Percentiles rank a stretch among this genome's conserved stretches.
These are phyloP conservation scores for Phyto melanocephala DNA, from an alignment of 2,888 invertebrate genomes.

Conservation along the genomic window DNA sequence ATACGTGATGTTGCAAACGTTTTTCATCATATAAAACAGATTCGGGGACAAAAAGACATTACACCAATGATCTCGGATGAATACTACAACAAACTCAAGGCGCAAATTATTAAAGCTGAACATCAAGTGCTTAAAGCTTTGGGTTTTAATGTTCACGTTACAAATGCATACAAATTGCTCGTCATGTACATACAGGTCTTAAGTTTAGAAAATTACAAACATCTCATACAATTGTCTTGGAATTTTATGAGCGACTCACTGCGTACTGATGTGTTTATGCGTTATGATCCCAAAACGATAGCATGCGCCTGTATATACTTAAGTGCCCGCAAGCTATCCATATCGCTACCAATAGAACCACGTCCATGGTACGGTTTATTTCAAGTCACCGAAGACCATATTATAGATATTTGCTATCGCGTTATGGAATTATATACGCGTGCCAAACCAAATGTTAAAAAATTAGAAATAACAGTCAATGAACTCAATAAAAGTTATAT, in stretches of 20 bases:
- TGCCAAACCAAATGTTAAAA: slow-evolving; percentile 86
- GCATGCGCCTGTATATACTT: slow-evolving; percentile 99
- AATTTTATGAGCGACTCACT: slow-evolving; percentile 99
- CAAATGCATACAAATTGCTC: slow-evolving; percentile 97
- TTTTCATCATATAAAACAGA: slow-evolving; percentile 98
- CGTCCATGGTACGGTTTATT: slow-evolving; percentile 93
- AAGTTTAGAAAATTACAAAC: slow-evolving; percentile 91
- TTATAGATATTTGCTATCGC: slow-evolving; percentile 89
- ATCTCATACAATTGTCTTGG: slow-evolving; percentile 97
- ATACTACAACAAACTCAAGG: slow-evolving; percentile 95
- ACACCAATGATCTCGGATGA: slow-evolving; percentile 94
- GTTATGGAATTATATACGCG: slow-evolving; percentile 92
- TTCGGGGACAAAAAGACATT: slow-evolving; percentile 92
- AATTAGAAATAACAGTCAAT: slow-evolving; percentile 86
- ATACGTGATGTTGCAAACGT: slow-evolving; percentile 98
- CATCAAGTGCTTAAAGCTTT: slow-evolving; percentile 96
- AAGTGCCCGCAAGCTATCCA: slow-evolving; percentile 91
- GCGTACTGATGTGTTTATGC: slow-evolving; percentile 96
- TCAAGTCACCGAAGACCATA: slow-evolving; percentile 89
- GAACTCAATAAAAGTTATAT: slow-evolving; percentile 86
- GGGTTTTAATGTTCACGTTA: slow-evolving; percentile 99
- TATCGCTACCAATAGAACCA: slow-evolving; percentile 91
- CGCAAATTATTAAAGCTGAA: slow-evolving; percentile 98
- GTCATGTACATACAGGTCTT: slow-evolving; percentile 97
- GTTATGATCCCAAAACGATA: slow-evolving; percentile 97